Conservation (phyloP, 1,140 invertebrate genomes). For the Bathynomus jamesi region DNA sequence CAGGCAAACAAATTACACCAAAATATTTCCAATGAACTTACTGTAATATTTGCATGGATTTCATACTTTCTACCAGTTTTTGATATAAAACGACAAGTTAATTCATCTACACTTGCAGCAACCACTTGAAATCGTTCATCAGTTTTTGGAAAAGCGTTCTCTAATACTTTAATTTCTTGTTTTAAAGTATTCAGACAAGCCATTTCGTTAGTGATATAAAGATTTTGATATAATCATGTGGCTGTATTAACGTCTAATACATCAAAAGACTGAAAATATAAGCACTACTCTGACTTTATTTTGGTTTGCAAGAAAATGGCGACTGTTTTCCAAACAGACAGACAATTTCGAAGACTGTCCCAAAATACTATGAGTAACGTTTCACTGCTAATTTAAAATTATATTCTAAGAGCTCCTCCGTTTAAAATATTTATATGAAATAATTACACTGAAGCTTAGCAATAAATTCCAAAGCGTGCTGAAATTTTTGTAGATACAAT, state of each 20-base stretch:
- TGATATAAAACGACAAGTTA: constrained; percentile 92
- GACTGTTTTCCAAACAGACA: not conserved
- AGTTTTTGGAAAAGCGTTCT: constrained; percentile 86
- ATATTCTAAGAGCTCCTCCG: too few species aligned
- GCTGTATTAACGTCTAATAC: not conserved
- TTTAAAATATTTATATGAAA: too few species aligned
- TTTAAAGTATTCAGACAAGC: constrained; percentile 96
- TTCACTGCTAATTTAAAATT: too few species aligned
- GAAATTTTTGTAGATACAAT: too few species aligned
- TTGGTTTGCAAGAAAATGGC: not conserved
- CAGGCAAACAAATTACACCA: too few species aligned
- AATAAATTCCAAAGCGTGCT: too few species aligned
- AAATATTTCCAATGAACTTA: too few species aligned
- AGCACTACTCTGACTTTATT: not conserved
- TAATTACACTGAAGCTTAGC: too few species aligned
- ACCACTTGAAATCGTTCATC: constrained; percentile 96
- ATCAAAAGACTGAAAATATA: not conserved
- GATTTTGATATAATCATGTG: not conserved
- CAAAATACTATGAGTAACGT: too few species aligned
- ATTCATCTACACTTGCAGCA: constrained; percentile 94
- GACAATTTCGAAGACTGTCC: not conserved
- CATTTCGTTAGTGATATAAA: constrained; percentile 51
- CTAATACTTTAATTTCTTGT: constrained; percentile 93
- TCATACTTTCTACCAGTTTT: constrained; percentile 89
- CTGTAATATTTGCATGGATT: constrained; percentile 96